phyloP scores from a whole-genome alignment of 2,797 vertebrate species.

The Gila robusta region DNA sequence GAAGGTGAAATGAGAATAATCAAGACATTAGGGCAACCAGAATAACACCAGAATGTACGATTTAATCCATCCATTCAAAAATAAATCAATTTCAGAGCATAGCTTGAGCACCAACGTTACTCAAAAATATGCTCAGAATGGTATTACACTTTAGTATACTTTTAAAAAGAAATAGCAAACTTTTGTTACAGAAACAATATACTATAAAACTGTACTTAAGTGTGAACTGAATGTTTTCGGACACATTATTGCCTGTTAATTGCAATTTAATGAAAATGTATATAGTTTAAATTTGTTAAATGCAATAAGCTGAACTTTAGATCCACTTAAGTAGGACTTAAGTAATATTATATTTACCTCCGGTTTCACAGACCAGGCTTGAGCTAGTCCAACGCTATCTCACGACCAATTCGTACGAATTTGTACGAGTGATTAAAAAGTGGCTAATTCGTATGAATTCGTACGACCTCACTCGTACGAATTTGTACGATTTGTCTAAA shows the following conservation, averaged over 20 bases:
- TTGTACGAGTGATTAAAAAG: too few species aligned
- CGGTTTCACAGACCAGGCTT: too few species aligned
- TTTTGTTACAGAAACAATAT: neutral
- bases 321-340: neutral
- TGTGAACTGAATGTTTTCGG: neutral
- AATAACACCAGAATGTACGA: constrained; percentile 6
- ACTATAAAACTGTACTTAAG: neutral
- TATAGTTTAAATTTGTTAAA: neutral
- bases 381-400: too few species aligned
- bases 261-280: neutral
- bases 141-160: neutral
- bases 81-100: neutral
- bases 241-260: neutral
- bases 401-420: too few species aligned
- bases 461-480: too few species aligned
- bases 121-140: neutral
- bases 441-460: too few species aligned
- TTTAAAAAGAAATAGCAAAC: neutral
- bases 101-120: neutral
- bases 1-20: constrained; percentile 33
- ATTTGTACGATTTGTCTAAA: too few species aligned
- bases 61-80: neutral
- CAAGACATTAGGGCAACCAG: constrained; percentile 18
- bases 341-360: neutral
- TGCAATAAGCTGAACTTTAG: neutral